Evolutionary conservation across 2,888 invertebrate genomes (phyloP).

Genomic region (Conchocele bisecta): DNA sequence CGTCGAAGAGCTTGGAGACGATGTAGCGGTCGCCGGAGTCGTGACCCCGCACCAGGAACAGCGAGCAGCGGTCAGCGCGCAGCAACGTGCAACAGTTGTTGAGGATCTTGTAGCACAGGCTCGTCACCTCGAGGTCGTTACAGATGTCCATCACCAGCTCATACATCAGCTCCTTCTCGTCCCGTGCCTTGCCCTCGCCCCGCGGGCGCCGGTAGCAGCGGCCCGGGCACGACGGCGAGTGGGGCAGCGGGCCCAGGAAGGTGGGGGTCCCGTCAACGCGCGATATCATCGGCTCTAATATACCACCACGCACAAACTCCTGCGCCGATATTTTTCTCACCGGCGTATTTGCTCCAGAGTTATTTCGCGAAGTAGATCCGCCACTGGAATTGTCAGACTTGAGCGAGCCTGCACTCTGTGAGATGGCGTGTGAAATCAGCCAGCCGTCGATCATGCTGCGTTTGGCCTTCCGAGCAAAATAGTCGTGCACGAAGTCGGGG

Average conservation of each 20-base stretch:
- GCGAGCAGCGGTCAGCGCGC: conserved; percentile 81
- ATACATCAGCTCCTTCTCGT: conserved; percentile 82
- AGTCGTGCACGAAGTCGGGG: conserved; percentile 97
- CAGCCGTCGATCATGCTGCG: conserved; percentile 96
- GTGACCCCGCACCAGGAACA: conserved; percentile 83
- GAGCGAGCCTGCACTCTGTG: conserved; percentile 69
- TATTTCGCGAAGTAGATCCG: conserved; percentile 74
- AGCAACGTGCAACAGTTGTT: conserved; percentile 81
- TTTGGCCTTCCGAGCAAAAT: conserved; percentile 95
- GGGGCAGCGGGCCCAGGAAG: conserved; percentile 86
- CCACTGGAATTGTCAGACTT: conserved; percentile 72
- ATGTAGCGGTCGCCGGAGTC: conserved; percentile 86
- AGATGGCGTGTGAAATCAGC: conserved; percentile 86
- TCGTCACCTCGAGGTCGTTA: conserved; percentile 81
- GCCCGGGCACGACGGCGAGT: conserved; percentile 57
- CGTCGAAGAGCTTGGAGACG: conserved; percentile 81
- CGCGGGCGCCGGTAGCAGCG: conserved; percentile 84
- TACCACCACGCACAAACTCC: conserved; percentile 96
- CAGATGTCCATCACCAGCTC: conserved; percentile 82
- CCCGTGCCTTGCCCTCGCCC: conserved; percentile 85
- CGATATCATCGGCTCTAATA: conserved; percentile 95
- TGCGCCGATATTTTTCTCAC: conserved; percentile 97
- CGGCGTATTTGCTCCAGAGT: conserved; percentile 95
- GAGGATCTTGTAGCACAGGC: conserved; percentile 81
- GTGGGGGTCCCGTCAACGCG: conserved; percentile 95